Base-by-base conservation (phyloP, 2,888 invertebrate genomes). In the Empis stercorea region DNA sequence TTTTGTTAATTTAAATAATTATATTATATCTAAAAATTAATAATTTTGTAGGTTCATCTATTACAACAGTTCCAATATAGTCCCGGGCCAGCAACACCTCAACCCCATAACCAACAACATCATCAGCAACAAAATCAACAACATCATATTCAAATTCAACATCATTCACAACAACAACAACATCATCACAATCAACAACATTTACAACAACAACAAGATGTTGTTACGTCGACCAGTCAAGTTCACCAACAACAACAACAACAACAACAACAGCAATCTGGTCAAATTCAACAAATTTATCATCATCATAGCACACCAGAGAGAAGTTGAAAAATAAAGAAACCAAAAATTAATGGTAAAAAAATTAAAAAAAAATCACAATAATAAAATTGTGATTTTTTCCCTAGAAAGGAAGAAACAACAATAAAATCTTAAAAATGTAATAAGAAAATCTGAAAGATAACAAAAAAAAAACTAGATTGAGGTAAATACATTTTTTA, bases 31-130 rank as follows among this genome's bases (percentile, higher is more conserved):
- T 27, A 27, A 20, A 20, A 27, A 27, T 27, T 27, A 27, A 27
- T 27, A 27, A 2, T 7, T 27, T 27, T 7, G 7, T n/a, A 27
- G 23, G 23, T 27, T 7, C 23, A 27, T 27, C 58, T 66, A 61
- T 65, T 68, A 61, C 68, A 68, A 60, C 66, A 68, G 59, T 68
- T 68, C 60, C 68, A 68, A 59, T 69, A 68, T 52, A 68, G 68
- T 56, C 69, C 68, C 47, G 57, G 55, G 46, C 56, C 65, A 63
- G 44, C 65, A 62, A 10, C 55, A 53, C 39, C 61, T 61, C 15
- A 57, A 54, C 11, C 54, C 51, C 65, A 61, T 47, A 62, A 59
- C 32, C 60, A 61, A 36, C 62, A 62, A 49, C 63, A 62, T 54
- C 60, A 64, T 44, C 66, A 49, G 17, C 52, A 66, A 54, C 65